These are phyloP conservation scores for Herminia tarsipennalis DNA, from an alignment of 2,888 invertebrate species.

Conservation along the genomic window DNA sequence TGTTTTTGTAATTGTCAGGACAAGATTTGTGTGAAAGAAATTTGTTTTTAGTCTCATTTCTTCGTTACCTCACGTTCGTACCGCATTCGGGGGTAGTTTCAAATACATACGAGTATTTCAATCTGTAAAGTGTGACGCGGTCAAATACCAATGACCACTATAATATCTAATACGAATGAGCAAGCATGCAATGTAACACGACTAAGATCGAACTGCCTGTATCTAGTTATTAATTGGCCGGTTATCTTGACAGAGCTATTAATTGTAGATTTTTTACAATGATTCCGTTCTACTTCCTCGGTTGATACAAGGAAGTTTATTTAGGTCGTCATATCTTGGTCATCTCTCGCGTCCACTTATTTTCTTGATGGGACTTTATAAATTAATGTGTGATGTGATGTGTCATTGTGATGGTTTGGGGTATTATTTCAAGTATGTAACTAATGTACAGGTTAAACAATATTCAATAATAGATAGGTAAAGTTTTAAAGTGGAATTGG, in stretches of 20 bases:
- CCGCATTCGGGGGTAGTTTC: too few species aligned
- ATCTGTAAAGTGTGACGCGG: too few species aligned
- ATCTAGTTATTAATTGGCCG: conserved; percentile 51
- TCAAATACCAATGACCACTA: not conserved
- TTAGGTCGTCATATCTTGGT: conserved; percentile 12
- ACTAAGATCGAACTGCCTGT: conserved; percentile 39
- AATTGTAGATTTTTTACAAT: conserved; percentile 44
- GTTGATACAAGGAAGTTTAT: conserved; percentile 31
- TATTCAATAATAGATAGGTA: too few species aligned
- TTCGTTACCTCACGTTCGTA: too few species aligned
- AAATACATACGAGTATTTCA: too few species aligned
- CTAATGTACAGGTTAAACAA: too few species aligned
- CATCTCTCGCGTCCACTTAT: not conserved
- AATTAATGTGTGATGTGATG: not conserved
- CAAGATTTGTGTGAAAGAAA: too few species aligned
- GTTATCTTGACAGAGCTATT: conserved; percentile 39
- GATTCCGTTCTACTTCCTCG: conserved; percentile 41
- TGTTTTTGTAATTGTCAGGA: too few species aligned
- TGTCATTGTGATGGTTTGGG: too few species aligned
- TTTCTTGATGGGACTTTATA: not conserved
- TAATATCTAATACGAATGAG: conserved; percentile 4
- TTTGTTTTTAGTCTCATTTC: too few species aligned
- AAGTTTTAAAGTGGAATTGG: too few species aligned
- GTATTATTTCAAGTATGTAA: too few species aligned
- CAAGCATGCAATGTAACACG: not conserved